A percentile compares a stretch with the other conserved stretches of the same genome.
Evolutionary conservation across 2,888 invertebrate species (phyloP).

Genomic region (Meta bourneti): DNA sequence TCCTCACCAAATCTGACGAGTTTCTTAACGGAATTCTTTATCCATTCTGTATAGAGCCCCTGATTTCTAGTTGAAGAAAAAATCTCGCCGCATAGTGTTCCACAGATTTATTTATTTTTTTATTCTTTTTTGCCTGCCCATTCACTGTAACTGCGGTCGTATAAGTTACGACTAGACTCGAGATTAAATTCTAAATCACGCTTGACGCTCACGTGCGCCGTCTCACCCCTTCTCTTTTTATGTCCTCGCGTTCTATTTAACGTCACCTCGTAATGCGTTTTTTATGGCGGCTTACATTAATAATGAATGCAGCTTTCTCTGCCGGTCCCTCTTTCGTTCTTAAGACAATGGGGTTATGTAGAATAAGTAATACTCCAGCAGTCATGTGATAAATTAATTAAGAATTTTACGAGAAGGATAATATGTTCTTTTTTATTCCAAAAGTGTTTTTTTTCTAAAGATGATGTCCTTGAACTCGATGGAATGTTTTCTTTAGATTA

Average conservation of each 20-base stretch:
- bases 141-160: constrained; percentile 17
- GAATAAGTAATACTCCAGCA: not conserved
- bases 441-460: not conserved
- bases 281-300: not conserved
- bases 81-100: not conserved
- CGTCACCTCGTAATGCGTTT: not conserved
- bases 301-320: not conserved
- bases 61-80: not conserved
- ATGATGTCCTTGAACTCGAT: not conserved
- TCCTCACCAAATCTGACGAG: constrained; percentile 5
- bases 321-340: not conserved
- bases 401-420: not conserved
- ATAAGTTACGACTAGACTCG: constrained; percentile 34
- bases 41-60: not conserved
- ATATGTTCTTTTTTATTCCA: not conserved
- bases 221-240: not conserved
- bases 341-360: not conserved
- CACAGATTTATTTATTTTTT: not conserved
- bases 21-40: not conserved
- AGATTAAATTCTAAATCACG: constrained; percentile 57
- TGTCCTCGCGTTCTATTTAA: not conserved
- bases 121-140: not conserved
- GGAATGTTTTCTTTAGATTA: too few relatives aligned
- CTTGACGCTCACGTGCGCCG: not conserved
- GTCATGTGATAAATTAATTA: not conserved